A percentile compares a stretch with the other conserved stretches of the same genome.
These are phyloP conservation scores for Zygothrica quintamaculata DNA, from an alignment of 2,888 invertebrate species.

Conservation along the genomic window DNA sequence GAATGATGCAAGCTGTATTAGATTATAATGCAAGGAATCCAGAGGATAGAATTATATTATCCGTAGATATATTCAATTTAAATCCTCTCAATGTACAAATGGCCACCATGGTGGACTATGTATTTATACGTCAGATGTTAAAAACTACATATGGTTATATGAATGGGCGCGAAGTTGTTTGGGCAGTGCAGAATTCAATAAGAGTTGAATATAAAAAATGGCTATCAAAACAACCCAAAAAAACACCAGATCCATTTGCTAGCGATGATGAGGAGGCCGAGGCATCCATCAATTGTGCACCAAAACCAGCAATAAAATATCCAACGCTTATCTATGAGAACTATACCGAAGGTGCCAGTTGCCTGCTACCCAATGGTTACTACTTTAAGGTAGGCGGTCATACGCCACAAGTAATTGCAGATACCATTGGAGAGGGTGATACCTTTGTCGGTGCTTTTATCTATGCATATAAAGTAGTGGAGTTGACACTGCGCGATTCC, in stretches of 20 bases:
- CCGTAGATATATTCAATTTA: slow-evolving; percentile 87
- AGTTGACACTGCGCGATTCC: slow-evolving; percentile 84
- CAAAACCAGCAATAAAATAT: too few relatives aligned
- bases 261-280: slow-evolving; percentile 19
- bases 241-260: slow-evolving; percentile 38
- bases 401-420: slow-evolving; percentile 85
- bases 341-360: slow-evolving; percentile 81
- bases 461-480: slow-evolving; percentile 85
- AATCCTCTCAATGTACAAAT: slow-evolving; percentile 85
- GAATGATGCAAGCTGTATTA: slow-evolving; percentile 86
- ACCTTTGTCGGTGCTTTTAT: slow-evolving; percentile 88
- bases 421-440: slow-evolving; percentile 89
- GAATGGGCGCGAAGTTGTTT: slow-evolving; percentile 86
- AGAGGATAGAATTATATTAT: slow-evolving; percentile 84
- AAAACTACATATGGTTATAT: slow-evolving; percentile 85
- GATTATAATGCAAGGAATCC: slow-evolving; percentile 83
- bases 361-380: slow-evolving; percentile 78
- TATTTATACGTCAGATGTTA: slow-evolving; percentile 88
- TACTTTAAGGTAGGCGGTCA: slow-evolving; percentile 85
- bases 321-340: slow-evolving; percentile 85
- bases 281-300: slow-evolving; percentile 10
- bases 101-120: slow-evolving; percentile 86
- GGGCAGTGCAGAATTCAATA: slow-evolving; percentile 81
- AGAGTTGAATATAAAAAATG: slow-evolving; percentile 31
- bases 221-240: slow-evolving; percentile 38